Evolutionary conservation across 2,113 vertebrate genomes (phyloP), one percentile per base, ranked within the genome.

Genomic region (Suricata suricatta): DNA sequence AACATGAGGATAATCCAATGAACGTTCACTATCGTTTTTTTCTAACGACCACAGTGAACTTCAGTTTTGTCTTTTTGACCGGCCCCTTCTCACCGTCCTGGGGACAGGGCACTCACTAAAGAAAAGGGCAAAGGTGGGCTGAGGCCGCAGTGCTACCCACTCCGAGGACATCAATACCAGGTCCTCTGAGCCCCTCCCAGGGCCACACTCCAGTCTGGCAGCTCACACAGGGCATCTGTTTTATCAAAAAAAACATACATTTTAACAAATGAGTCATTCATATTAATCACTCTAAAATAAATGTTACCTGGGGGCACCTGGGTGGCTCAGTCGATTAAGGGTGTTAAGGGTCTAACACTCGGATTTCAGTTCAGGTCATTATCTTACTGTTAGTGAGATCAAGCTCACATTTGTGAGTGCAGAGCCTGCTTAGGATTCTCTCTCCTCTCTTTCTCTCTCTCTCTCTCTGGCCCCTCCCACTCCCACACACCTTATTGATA

Each of bases 41-140:
- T 19, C 6, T 2, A 15, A 29, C 0, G 27, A 27, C 68, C 31
- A 11, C 1, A 16, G 44, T 29, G 38, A 21, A 2, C 38, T 21
- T 16, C 0, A 44, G 38, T 35, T 29, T 16, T 1, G 1, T n/a
- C 47, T 66, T 66, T 57, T 52, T 38, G 38, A 31, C 4, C 2
- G 12, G 91, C 41, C 12, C n/a, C 6, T 19, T 9, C 29, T 5
- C 21, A 52, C 29, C 33, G 50, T 74, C 27, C 79, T 52, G 0
- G 33, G 60, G 69, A 50, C 23, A 15, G 68, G 19, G 33, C 11
- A 29, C n/a, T 25, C 33, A 7, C 27, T 33, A 17, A 38, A 38
- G 77, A 54, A 52, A 68, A 47, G 0, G 12, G n/a, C 35, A 17
- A 54, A 66, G 44, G 79, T 15, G 15, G n/a, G 44, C 11, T 1